Evolutionary conservation across 2,113 vertebrate genomes (phyloP), one percentile per base, ranked within the genome.

Genomic region (Anseranas semipalmata): DNA sequence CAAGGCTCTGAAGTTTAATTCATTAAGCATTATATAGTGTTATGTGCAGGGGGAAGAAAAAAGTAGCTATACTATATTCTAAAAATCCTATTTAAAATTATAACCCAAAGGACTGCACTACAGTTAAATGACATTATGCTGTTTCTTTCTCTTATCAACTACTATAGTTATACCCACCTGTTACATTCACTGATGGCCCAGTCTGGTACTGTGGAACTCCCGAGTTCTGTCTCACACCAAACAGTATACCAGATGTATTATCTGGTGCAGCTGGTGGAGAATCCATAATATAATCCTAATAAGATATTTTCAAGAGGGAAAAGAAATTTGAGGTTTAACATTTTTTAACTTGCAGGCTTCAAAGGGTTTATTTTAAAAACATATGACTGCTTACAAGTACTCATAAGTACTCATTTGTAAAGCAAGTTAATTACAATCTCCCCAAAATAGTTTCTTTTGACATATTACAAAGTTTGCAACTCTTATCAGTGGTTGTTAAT

Each of bases 251-350:
- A 73, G 97, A 98, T 96, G 98, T 97, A 97, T 97, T 98, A 97
- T 97, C 98, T 96, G 98, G 93, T 65, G 97, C 79, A 97, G 98
- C 97, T 96, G 98, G 98, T 85, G 98, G 96, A 94, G 98, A 98
- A 35, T 98, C 98, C 82, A 98, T 98, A 95, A 99, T 97, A 95
- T 98, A 99, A 93, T 98, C 99, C 99, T 99, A 97, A 62, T 85
- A 98, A 97, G 91, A 95, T 93, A 97, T 96, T 98, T 96, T 96
- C 87, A 96, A 96, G 95, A 92, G 45, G 73, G 63, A 90, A 92
- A 89, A 90, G 41, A 92, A 96, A 94, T 95, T 81, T 19, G 35
- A 76, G 87, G 75, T 96, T 96, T 97, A 93, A 92, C 24, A 75
- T 66, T 87, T 95, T 74, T 96, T 96, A 81, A 96, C 7, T 92